Percentiles rank a stretch among this genome's conserved stretches.
These are phyloP conservation scores for Cylas formicarius DNA, from an alignment of 1,140 invertebrate genomes.

Conservation along the genomic window DNA sequence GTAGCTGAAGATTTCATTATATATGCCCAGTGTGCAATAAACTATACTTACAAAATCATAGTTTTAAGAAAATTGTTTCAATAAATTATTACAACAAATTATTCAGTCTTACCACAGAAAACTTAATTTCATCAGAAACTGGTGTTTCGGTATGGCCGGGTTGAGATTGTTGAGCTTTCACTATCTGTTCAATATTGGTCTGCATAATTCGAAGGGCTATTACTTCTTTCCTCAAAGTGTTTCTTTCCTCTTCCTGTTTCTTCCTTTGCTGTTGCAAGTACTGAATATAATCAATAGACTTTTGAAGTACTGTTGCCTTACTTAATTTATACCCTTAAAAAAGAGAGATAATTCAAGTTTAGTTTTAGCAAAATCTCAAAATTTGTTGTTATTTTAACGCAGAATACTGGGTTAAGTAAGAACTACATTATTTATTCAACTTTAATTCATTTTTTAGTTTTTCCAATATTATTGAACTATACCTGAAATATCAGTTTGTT, in stretches of 20 bases:
- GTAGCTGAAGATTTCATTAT: too few relatives aligned
- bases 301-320: constrained; percentile 91
- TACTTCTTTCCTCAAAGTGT: constrained; percentile 90
- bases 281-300: constrained; percentile 87
- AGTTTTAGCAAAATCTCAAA: not conserved
- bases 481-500: constrained; percentile 73
- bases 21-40: too few relatives aligned
- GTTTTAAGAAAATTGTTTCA: constrained; percentile 1
- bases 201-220: constrained; percentile 88
- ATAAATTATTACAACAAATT: too few relatives aligned
- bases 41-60: too few relatives aligned
- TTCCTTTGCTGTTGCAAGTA: constrained; percentile 86
- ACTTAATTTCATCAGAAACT: constrained; percentile 91
- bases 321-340: constrained; percentile 78
- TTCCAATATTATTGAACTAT: constrained; percentile 7
- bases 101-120: constrained; percentile 83
- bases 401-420: too few relatives aligned
- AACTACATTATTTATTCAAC: too few relatives aligned
- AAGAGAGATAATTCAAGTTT: too few relatives aligned
- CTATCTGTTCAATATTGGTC: constrained; percentile 92
- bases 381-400: too few relatives aligned
- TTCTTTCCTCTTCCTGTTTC: constrained; percentile 87
- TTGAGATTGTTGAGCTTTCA: constrained; percentile 91
- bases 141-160: constrained; percentile 78
- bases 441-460: not conserved